Percentiles rank a stretch among this genome's conserved stretches.
phyloP scores from a whole-genome alignment of 1,140 invertebrate genomes.

The Camponotus floridanus region DNA sequence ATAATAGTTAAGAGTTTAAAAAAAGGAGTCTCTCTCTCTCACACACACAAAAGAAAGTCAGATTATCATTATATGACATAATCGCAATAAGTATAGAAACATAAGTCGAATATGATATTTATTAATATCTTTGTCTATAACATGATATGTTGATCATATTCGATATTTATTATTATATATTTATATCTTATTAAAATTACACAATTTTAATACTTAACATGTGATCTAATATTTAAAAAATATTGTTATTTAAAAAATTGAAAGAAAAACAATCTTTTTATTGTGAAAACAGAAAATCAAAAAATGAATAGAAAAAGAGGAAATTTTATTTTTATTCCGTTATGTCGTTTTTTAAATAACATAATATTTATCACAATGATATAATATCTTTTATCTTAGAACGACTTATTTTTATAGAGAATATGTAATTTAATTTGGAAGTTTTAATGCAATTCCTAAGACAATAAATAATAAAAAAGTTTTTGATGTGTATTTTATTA shows the following conservation, averaged over 20 bases:
- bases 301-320: neutral
- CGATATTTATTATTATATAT: neutral
- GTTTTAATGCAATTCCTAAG: no score
- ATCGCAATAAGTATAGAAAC: neutral
- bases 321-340: slow-evolving; percentile 12
- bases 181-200: slow-evolving; percentile 20
- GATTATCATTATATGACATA: slow-evolving; percentile 27
- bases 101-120: neutral
- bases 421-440: neutral
- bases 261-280: neutral
- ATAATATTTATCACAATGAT: no score
- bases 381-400: no score
- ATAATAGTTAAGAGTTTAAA: no score
- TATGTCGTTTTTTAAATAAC: neutral
- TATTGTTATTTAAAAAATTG: neutral
- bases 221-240: neutral
- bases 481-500: no score
- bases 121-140: neutral
- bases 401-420: no score
- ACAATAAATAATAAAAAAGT: no score
- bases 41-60: neutral
- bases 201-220: neutral
- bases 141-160: neutral
- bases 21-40: no score
- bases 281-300: neutral